Conservation (phyloP, 2,888 invertebrate genomes). For the Nebria brevicollis region DNA sequence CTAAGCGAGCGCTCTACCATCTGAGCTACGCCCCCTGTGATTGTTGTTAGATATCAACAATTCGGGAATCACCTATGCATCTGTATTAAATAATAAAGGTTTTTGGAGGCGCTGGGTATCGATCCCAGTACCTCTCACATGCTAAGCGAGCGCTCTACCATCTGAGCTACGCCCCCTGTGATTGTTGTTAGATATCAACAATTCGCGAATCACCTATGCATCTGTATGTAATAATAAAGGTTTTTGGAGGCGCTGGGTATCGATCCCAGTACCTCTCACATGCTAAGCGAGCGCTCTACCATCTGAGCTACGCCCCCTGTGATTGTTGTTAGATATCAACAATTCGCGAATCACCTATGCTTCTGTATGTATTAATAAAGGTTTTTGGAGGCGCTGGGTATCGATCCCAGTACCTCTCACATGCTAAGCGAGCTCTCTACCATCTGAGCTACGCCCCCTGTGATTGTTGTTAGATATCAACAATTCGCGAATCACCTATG, state of each 20-base stretch:
- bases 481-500: neutral
- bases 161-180: conserved; percentile 64
- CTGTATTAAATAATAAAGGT: too few species aligned
- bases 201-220: neutral
- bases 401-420: conserved; percentile 70
- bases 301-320: conserved; percentile 65
- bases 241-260: conserved; percentile 62
- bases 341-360: neutral
- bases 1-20: neutral
- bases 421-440: conserved; percentile 69
- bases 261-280: conserved; percentile 70
- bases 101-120: conserved; percentile 63
- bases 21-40: neutral
- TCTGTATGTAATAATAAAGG: too few species aligned
- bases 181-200: neutral
- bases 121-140: conserved; percentile 70
- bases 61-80: neutral
- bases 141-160: conserved; percentile 69
- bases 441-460: conserved; percentile 65
- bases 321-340: neutral
- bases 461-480: neutral
- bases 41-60: neutral
- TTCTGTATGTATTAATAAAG: too few species aligned
- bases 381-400: conserved; percentile 61
- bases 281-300: conserved; percentile 69